A percentile compares a stretch with the other conserved stretches of the same genome.
Conservation (phyloP, 2,113 vertebrate species). For the Mungos mungo region DNA sequence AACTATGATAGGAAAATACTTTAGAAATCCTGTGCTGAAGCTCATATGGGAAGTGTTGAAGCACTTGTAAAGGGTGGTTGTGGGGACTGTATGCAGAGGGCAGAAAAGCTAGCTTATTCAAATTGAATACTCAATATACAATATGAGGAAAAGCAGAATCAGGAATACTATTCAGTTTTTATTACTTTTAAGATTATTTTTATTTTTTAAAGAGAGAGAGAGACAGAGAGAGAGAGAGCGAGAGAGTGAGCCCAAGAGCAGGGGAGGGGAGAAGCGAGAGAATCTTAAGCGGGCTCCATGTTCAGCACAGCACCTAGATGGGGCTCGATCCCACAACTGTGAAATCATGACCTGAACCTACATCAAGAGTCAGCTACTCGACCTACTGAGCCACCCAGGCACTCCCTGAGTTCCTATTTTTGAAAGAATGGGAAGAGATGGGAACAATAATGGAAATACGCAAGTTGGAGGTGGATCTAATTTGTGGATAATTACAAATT, state of each 20-base stretch:
- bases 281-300: too few species aligned
- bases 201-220: too few species aligned
- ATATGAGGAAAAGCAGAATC: not conserved
- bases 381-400: too few species aligned
- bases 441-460: not conserved
- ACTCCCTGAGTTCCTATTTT: not conserved
- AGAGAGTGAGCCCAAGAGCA: too few species aligned
- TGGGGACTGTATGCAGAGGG: not conserved
- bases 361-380: too few species aligned
- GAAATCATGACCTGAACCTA: too few species aligned
- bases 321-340: too few species aligned
- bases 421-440: not conserved
- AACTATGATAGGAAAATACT: not conserved
- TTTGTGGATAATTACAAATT: not conserved
- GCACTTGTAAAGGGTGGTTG: not conserved
- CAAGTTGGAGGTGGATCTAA: not conserved
- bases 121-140: not conserved
- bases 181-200: not conserved
- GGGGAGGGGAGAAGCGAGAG: too few species aligned
- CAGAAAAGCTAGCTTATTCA: not conserved
- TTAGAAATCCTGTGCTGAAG: not conserved
- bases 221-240: too few species aligned
- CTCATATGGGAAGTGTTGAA: not conserved
- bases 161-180: not conserved
- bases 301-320: too few species aligned